Evolutionary conservation across 2,113 vertebrate genomes (phyloP), one percentile per base, ranked within the genome.

Genomic region (Castor canadensis): DNA sequence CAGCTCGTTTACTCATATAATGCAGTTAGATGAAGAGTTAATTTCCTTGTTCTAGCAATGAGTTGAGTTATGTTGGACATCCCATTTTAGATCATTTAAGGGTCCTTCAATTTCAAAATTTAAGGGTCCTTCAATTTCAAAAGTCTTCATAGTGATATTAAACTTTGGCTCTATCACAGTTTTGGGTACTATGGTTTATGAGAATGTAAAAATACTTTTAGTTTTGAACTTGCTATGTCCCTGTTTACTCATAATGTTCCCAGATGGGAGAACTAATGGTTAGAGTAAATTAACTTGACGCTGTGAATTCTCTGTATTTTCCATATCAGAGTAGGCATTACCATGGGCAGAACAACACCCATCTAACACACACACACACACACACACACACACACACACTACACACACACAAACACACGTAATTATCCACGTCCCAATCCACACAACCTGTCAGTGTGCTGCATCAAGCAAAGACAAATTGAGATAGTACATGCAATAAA

Each of bases 391-490:
- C n/a, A n/a, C n/a, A n/a, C n/a, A n/a, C n/a, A n/a, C n/a, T n/a
- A n/a, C n/a, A n/a, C n/a, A n/a, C n/a, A n/a, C n/a, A n/a, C n/a
- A n/a, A n/a, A n/a, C n/a, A n/a, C 13, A 5, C 28, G 6, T 5
- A 64, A 10, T 28, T 52, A 8, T 38, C 22, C 5, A 28, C 13
- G 58, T 35, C 30, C 40, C 19, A 64, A 30, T 67, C 0, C 4
- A 26, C 7, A 38, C 7, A 52, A 17, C 32, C n/a, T 10, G 32
- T 69, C 35, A 85, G 5, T 38, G 52, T 19, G 22, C 8, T 38
- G 4, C 16, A 17, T 16, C 32, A 49, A 4, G 6, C 4, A n/a
- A n/a, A n/a, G n/a, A n/a, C 24, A 52, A 67, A 17, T 5, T 3
- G n/a, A 17, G 9, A n/a, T 30, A 56, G 15, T 30, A 43, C 35